Evolutionary conservation across 2,797 vertebrate genomes (phyloP).

Genomic region (Sebastes steindachneri): DNA sequence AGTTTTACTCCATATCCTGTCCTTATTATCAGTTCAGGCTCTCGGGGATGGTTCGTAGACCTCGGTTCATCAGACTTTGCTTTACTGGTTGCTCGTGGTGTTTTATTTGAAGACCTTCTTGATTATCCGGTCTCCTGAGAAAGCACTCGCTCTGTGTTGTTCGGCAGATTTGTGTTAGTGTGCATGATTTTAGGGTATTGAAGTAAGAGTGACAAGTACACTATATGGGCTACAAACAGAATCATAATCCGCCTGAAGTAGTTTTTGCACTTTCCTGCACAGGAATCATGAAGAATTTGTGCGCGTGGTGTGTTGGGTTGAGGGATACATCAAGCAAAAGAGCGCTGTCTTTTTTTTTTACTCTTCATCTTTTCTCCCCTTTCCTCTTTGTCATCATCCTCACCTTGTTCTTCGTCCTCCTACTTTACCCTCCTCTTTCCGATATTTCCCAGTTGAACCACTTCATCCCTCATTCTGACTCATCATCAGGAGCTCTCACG

Average conservation of each 20-base stretch:
- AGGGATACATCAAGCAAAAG: conserved; percentile 2
- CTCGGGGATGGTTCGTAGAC: conserved; percentile 25
- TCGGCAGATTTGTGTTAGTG: conserved; percentile 1
- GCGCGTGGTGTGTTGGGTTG: background rate
- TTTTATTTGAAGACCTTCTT: conserved; percentile 56
- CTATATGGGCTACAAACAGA: conserved; percentile 31
- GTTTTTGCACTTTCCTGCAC: conserved; percentile 2
- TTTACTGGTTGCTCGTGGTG: conserved; percentile 24
- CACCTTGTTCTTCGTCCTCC: conserved; percentile 31
- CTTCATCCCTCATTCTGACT: conserved; percentile 61
- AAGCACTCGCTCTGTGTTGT: background rate
- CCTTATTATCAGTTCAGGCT: conserved; percentile 38
- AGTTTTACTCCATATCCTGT: conserved; percentile 23
- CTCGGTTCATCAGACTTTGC: conserved; percentile 37
- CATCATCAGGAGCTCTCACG: conserved; percentile 47
- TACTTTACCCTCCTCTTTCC: conserved; percentile 21
- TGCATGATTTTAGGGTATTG: background rate
- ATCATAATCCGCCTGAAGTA: conserved; percentile 21
- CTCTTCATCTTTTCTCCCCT: conserved; percentile 18
- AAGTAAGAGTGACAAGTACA: conserved; percentile 29
- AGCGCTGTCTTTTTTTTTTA: conserved; percentile 27
- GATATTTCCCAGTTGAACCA: conserved; percentile 48
- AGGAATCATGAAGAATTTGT: background rate
- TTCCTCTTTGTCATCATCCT: conserved; percentile 35
- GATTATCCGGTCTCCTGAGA: conserved; percentile 24